Evolutionary conservation across 1,140 invertebrate species (phyloP).

Genomic region (Idris sp.): DNA sequence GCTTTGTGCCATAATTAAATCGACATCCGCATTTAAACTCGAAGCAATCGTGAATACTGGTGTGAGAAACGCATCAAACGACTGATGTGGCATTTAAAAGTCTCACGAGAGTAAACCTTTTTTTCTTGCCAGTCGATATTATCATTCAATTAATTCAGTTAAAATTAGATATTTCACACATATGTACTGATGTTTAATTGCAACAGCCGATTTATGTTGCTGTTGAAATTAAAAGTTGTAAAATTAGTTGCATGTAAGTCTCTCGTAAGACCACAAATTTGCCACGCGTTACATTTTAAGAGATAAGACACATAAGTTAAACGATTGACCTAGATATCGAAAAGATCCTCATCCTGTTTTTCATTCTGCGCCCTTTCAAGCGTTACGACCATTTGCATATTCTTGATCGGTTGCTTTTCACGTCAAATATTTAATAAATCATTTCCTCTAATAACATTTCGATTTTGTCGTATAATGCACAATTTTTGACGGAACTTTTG

Average conservation of each 20-base stretch:
- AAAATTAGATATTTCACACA: neutral
- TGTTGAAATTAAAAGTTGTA: neutral
- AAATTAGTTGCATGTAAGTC: too few relatives aligned
- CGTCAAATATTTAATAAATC: constrained; percentile 24
- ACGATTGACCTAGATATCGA: constrained; percentile 33
- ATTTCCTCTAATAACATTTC: constrained; percentile 18
- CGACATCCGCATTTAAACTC: constrained; percentile 45
- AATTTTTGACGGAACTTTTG: constrained; percentile 14
- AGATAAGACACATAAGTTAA: constrained; percentile 1
- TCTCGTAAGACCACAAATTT: constrained; percentile 9
- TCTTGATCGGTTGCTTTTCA: constrained; percentile 18
- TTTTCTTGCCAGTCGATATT: neutral
- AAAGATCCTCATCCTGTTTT: constrained; percentile 22
- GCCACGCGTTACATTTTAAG: constrained; percentile 1
- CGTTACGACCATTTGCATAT: constrained; percentile 44
- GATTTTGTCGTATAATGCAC: constrained; percentile 33
- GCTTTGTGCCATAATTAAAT: constrained; percentile 48
- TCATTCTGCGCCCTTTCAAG: constrained; percentile 36
- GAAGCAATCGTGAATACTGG: constrained; percentile 24
- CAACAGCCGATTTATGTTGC: neutral
- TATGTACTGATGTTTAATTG: too few relatives aligned
- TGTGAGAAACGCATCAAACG: constrained; percentile 21
- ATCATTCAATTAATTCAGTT: neutral
- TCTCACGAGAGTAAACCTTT: neutral
- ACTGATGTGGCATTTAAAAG: constrained; percentile 26